phyloP scores from a whole-genome alignment of 2,888 invertebrate genomes.

The Eristalinus sepulchralis region DNA sequence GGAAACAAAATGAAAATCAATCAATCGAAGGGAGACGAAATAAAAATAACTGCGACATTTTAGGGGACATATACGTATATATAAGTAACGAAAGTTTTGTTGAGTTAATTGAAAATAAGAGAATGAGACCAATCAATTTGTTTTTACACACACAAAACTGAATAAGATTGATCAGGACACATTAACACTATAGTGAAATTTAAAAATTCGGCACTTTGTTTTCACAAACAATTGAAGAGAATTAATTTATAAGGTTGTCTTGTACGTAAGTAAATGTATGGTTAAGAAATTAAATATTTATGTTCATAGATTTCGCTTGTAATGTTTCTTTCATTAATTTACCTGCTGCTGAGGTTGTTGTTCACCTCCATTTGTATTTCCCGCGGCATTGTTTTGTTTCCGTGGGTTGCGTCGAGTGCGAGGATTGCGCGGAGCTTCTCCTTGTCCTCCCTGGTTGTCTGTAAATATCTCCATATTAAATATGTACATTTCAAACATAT shows the following conservation, averaged over 20 bases:
- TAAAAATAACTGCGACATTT: neutral
- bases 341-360: constrained; percentile 78
- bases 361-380: constrained; percentile 77
- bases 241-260: neutral
- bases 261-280: constrained; percentile 28
- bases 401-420: constrained; percentile 78
- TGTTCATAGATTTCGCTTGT: neutral
- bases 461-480: constrained; percentile 1
- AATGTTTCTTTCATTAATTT: constrained; percentile 75
- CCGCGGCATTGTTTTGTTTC: constrained; percentile 76
- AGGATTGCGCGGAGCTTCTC: constrained; percentile 82
- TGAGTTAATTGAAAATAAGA: too few species aligned
- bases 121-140: too few species aligned
- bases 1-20: constrained; percentile 54
- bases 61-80: neutral
- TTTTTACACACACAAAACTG: too few species aligned
- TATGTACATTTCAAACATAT: neutral
- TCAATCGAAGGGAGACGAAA: neutral
- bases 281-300: constrained; percentile 21
- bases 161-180: too few species aligned
- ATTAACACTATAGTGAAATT: neutral
- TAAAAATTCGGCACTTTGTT: neutral
- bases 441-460: constrained; percentile 74
- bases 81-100: too few species aligned
- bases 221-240: neutral